Percentiles rank a stretch among this genome's conserved stretches.
Conservation (phyloP, 2,888 invertebrate species). For the Orthosia gothica region DNA sequence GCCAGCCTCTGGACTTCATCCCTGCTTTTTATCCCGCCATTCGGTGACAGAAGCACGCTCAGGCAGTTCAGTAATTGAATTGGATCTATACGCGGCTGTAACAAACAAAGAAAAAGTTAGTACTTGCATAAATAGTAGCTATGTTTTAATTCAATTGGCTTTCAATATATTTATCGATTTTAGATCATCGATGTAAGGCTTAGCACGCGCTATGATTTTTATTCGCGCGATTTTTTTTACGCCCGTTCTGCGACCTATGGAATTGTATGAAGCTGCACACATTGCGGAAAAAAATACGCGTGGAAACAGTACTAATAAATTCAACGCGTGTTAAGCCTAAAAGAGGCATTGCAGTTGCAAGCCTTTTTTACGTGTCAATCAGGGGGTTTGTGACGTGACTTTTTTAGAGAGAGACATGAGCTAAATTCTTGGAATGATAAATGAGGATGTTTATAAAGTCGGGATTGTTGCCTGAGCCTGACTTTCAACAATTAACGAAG, state of each 20-base stretch:
- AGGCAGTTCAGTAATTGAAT: constrained; percentile 97
- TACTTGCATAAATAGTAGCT: not conserved
- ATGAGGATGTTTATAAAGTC: too few species aligned
- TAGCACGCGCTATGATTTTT: too few species aligned
- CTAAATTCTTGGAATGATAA: not conserved
- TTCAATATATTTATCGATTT: not conserved
- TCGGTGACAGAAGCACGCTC: constrained; percentile 95
- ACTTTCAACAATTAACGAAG: not conserved
- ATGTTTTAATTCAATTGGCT: not conserved
- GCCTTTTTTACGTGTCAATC: not conserved
- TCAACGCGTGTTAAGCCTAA: too few species aligned
- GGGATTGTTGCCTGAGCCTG: not conserved
- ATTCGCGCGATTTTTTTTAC: too few species aligned
- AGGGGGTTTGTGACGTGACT: not conserved
- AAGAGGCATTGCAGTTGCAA: not conserved
- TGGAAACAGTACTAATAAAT: too few species aligned
- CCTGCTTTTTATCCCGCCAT: constrained; percentile 97
- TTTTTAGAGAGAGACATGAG: not conserved
- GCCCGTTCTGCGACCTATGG: too few species aligned
- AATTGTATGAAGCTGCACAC: too few species aligned
- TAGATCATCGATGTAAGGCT: too few species aligned
- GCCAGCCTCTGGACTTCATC: constrained; percentile 97
- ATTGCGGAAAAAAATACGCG: too few species aligned
- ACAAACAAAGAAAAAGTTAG: constrained; percentile 73
- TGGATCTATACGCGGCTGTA: constrained; percentile 98